Percentiles rank a stretch among this genome's conserved stretches.
Evolutionary conservation across 2,888 invertebrate species (phyloP).

Genomic region (Idaea biselata): DNA sequence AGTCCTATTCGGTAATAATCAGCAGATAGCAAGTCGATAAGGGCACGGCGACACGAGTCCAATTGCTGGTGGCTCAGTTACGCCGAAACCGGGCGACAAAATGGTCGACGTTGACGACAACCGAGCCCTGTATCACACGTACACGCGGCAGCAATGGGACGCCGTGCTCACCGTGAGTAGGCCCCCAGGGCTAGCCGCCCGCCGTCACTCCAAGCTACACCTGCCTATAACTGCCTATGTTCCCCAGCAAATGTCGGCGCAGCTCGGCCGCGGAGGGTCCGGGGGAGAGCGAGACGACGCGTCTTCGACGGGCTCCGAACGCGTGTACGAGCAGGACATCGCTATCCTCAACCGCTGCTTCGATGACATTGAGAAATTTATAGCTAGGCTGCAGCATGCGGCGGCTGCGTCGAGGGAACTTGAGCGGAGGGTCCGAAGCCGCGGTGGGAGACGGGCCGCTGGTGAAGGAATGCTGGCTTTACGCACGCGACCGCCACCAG

Average conservation of each 20-base stretch:
- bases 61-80: constrained; percentile 4
- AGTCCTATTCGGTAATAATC: not conserved
- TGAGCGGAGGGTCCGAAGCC: constrained; percentile 86
- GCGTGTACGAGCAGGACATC: constrained; percentile 95
- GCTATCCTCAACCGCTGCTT: constrained; percentile 94
- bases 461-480: constrained; percentile 90
- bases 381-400: constrained; percentile 97
- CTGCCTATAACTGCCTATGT: constrained; percentile 11
- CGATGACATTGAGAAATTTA: constrained; percentile 99
- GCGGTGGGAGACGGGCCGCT: constrained; percentile 68
- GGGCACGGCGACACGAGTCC: constrained; percentile 1
- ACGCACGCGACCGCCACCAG: constrained; percentile 96
- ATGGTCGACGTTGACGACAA: constrained; percentile 35
- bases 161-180: constrained; percentile 62
- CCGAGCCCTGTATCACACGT: constrained; percentile 56
- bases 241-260: constrained; percentile 73
- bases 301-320: constrained; percentile 95
- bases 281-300: constrained; percentile 86
- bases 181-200: not conserved
- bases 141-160: constrained; percentile 66
- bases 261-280: constrained; percentile 63
- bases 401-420: constrained; percentile 97
- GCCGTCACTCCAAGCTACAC: not conserved
- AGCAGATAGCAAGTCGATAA: constrained; percentile 6
- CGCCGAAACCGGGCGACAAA: not conserved